Conservation (phyloP, 2,888 invertebrate species). For the Phyllotreta cruciferae region DNA sequence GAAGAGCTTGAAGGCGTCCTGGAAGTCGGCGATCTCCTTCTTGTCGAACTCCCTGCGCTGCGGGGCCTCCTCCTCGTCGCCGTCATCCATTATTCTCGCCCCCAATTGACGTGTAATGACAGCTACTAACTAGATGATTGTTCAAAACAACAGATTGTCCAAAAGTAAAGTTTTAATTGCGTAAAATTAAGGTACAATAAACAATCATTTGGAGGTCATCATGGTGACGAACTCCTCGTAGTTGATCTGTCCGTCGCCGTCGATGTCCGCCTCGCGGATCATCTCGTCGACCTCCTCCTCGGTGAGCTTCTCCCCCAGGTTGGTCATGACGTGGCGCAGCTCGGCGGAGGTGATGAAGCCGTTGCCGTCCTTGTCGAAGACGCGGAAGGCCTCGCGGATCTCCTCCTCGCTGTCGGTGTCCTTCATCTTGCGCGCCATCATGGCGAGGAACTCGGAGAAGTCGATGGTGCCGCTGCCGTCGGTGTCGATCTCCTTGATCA, state of each 20-base stretch:
- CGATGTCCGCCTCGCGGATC: conserved; percentile 72
- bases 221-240: conserved; percentile 60
- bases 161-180: no score
- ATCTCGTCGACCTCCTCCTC: conserved; percentile 93
- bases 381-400: conserved; percentile 77
- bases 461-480: conserved; percentile 71
- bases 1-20: conserved; percentile 15
- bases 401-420: conserved; percentile 97
- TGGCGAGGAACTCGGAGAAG: conserved; percentile 78
- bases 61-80: no score
- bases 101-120: no score
- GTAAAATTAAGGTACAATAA: not conserved
- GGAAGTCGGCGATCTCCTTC: conserved; percentile 10
- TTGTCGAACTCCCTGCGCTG: no score
- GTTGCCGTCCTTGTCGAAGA: conserved; percentile 96
- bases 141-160: no score
- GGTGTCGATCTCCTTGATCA: conserved; percentile 98
- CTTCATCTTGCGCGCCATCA: conserved; percentile 99
- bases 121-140: no score
- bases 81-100: no score
- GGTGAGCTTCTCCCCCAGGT: conserved; percentile 95
- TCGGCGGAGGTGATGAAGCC: conserved; percentile 96
- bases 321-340: conserved; percentile 80
- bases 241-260: conserved; percentile 83
- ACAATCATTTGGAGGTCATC: conserved; percentile 21